Evolutionary conservation across 2,113 vertebrate genomes (phyloP).

Genomic region (Neoarius graeffei): DNA sequence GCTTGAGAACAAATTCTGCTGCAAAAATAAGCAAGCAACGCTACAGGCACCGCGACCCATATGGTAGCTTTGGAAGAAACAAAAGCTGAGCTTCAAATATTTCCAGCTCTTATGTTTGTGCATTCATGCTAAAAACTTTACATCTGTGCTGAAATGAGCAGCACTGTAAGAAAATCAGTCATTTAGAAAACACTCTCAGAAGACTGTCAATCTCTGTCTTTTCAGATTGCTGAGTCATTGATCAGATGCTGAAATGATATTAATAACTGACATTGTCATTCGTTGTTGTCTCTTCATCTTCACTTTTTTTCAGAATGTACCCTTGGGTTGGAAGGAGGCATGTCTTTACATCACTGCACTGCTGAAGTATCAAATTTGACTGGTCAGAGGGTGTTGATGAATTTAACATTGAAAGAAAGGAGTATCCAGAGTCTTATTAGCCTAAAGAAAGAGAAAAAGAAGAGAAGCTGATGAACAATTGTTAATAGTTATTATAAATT

Average conservation of each 20-base stretch:
- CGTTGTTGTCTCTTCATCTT: neutral
- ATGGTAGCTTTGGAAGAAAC: constrained; percentile 47
- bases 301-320: neutral
- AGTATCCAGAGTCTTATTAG: neutral
- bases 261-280: constrained; percentile 13
- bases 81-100: constrained; percentile 44
- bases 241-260: neutral
- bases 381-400: neutral
- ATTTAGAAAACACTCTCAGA: constrained; percentile 11
- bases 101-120: constrained; percentile 5
- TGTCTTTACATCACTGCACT: neutral
- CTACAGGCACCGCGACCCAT: constrained; percentile 43
- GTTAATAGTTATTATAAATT: neutral
- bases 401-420: neutral
- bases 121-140: constrained; percentile 1
- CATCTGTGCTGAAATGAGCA: neutral
- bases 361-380: neutral
- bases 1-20: constrained; percentile 43
- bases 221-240: neutral
- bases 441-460: neutral
- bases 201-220: neutral
- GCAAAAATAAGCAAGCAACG: constrained; percentile 32
- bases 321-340: neutral
- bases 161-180: constrained; percentile 11
- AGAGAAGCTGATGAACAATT: neutral